phyloP scores from a whole-genome alignment of 2,113 vertebrate species.

The Stercorarius parasiticus region DNA sequence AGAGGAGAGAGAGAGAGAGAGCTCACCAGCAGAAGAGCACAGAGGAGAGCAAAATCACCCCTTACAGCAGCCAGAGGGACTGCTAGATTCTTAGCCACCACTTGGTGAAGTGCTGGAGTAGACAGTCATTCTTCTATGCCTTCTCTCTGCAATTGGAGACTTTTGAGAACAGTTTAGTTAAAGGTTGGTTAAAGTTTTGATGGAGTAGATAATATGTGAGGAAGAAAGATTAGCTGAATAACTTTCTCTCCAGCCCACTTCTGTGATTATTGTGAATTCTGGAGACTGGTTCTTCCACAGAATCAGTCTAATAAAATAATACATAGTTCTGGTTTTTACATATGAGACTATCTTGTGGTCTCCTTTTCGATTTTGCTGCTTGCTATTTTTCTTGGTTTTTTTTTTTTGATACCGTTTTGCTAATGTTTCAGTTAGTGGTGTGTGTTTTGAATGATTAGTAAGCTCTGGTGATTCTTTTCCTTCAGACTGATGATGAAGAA shows the following conservation, averaged over 20 bases:
- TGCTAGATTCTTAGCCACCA: neutral
- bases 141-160: neutral
- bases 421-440: neutral
- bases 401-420: neutral
- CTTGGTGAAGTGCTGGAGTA: neutral
- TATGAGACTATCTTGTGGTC: neutral
- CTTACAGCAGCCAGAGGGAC: fast-evolving
- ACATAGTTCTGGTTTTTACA: neutral
- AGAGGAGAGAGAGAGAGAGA: neutral
- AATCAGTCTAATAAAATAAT: neutral
- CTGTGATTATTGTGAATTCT: neutral
- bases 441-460: fast-evolving
- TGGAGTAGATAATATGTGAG: neutral
- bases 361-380: neutral
- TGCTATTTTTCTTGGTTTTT: neutral
- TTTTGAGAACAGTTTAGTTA: neutral
- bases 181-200: neutral
- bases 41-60: neutral
- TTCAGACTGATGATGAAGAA: constrained; percentile 93
- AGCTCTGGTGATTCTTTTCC: constrained; percentile 1
- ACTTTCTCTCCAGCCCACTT: neutral
- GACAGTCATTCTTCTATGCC: neutral
- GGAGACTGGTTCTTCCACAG: neutral
- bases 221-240: neutral
- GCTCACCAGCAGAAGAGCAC: neutral